These are phyloP conservation scores for Tretioscincus oriximinensis DNA, from an alignment of 2,113 vertebrate species.

Conservation along the genomic window DNA sequence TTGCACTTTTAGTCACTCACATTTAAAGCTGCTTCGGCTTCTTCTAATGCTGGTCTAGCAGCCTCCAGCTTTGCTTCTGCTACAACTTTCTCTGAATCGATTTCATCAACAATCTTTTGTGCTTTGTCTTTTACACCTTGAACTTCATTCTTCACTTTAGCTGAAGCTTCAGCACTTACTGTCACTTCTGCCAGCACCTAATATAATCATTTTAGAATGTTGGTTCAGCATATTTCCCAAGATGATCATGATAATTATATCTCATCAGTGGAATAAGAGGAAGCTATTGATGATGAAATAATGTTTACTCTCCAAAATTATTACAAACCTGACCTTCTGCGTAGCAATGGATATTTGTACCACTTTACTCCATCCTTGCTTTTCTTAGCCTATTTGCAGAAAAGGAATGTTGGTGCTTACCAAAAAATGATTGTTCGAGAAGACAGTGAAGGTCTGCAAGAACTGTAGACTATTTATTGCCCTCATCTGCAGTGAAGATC, in stretches of 20 bases:
- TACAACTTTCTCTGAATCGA: conserved; percentile 78
- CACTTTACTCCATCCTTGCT: not conserved
- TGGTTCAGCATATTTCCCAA: not conserved
- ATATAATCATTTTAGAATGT: conserved; percentile 21
- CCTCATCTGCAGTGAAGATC: no score
- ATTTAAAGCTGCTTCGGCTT: conserved; percentile 81
- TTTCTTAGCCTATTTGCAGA: no score
- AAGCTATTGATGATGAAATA: not conserved
- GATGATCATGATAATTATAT: not conserved
- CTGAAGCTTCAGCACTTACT: conserved; percentile 79
- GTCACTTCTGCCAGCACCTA: conserved; percentile 81
- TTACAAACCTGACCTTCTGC: not conserved
- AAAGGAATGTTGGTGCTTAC: no score
- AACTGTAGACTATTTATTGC: no score
- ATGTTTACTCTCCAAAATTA: not conserved
- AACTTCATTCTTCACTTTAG: conserved; percentile 83
- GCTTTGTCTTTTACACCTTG: conserved; percentile 85
- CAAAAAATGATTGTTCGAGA: no score
- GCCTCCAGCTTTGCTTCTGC: conserved; percentile 81
- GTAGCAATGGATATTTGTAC: not conserved
- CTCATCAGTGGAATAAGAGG: not conserved
- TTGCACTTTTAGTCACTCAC: conserved; percentile 58
- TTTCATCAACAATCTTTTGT: conserved; percentile 83
- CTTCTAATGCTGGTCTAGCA: conserved; percentile 79
- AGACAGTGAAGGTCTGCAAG: no score